These are phyloP conservation scores for Heliangelus exortis DNA, from an alignment of 2,797 vertebrate species.

Conservation along the genomic window DNA sequence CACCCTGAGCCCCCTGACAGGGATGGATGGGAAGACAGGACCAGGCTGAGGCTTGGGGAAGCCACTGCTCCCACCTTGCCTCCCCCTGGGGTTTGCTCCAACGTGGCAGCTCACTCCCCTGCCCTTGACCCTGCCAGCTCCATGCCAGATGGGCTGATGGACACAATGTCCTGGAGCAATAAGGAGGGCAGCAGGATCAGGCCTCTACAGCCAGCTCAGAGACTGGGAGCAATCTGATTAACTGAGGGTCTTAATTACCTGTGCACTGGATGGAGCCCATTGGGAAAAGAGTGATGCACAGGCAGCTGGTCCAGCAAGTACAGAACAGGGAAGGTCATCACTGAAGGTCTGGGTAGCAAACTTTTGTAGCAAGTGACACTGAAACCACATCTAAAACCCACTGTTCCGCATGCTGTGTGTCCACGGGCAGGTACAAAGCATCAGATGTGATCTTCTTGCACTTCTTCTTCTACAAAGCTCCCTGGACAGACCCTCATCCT, in stretches of 20 bases:
- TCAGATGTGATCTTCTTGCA: neutral
- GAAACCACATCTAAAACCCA: neutral
- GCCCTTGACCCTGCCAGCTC: neutral
- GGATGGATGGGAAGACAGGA: neutral
- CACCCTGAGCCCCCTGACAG: fast-evolving
- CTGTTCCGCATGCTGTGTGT: fast-evolving
- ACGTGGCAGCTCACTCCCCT: fast-evolving
- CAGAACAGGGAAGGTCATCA: neutral
- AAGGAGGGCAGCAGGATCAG: neutral
- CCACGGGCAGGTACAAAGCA: neutral
- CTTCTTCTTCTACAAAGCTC: neutral
- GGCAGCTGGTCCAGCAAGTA: neutral
- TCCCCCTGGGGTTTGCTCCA: fast-evolving
- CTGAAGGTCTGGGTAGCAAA: neutral
- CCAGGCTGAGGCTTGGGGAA: neutral
- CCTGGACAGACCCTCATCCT: neutral
- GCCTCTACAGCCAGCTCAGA: neutral
- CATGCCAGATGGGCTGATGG: fast-evolving
- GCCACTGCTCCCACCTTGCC: neutral
- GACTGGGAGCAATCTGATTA: neutral
- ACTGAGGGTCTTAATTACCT: neutral
- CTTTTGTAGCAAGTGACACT: neutral
- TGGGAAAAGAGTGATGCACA: neutral
- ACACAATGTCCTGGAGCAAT: fast-evolving
- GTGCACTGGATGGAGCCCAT: neutral